Conservation (phyloP, 2,113 vertebrate genomes). For the Chamaetylas fuelleborni region DNA sequence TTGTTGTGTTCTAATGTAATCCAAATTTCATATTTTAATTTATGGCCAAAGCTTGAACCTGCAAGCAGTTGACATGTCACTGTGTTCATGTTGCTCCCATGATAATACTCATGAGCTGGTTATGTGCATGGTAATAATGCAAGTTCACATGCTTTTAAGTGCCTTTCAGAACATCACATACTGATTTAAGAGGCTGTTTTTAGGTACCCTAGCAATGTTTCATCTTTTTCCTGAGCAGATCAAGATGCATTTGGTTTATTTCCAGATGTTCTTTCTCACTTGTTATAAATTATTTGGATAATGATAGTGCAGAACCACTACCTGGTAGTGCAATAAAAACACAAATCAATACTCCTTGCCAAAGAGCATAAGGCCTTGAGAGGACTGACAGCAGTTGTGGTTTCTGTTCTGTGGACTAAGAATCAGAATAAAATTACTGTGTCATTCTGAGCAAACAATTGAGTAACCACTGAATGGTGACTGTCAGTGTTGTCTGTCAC, state of each 20-base stretch:
- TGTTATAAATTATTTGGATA: conserved; percentile 14
- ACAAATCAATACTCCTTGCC: neutral
- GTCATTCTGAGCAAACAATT: conserved; percentile 23
- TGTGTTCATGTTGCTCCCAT: neutral
- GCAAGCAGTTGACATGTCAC: neutral
- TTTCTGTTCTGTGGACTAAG: neutral
- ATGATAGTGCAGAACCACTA: neutral
- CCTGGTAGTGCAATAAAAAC: neutral
- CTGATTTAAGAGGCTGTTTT: neutral
- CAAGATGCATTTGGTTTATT: neutral
- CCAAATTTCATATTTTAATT: neutral
- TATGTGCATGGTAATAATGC: neutral
- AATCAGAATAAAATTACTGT: conserved; percentile 16
- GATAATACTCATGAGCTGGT: neutral
- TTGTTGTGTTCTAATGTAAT: neutral
- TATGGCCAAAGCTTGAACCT: neutral
- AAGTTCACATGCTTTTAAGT: neutral
- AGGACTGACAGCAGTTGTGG: neutral
- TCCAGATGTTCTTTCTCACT: neutral
- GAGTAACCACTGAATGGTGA: neutral
- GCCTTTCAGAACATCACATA: neutral
- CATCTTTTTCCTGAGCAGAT: neutral
- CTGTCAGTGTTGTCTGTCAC: neutral
- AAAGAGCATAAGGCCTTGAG: neutral
- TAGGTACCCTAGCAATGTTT: neutral